Conservation (phyloP, 2,797 vertebrate genomes). For the Platalea minor region DNA sequence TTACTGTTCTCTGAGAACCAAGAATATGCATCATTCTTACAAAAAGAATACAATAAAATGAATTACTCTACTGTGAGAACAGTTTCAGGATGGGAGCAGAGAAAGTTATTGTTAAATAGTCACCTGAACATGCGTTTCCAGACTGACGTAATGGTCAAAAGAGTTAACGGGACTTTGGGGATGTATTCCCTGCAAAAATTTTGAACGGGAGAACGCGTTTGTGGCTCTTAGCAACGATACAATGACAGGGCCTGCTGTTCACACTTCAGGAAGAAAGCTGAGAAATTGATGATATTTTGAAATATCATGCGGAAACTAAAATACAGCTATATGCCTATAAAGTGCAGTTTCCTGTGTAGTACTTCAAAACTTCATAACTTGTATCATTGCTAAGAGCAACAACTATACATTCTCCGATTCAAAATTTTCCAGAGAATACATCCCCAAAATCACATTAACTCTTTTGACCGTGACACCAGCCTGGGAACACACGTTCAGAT, state of each 20-base stretch:
- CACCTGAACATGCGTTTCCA: fast-evolving
- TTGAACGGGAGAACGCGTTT: fast-evolving
- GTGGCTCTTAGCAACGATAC: background rate
- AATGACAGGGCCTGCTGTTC: fast-evolving
- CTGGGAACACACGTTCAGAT: fast-evolving
- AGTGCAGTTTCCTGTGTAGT: fast-evolving
- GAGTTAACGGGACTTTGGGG: fast-evolving
- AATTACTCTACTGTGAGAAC: background rate
- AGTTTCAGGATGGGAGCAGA: background rate
- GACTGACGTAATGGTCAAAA: fast-evolving
- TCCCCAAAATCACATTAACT: background rate
- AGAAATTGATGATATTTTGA: background rate
- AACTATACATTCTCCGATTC: background rate
- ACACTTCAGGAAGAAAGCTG: background rate
- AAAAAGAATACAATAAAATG: background rate
- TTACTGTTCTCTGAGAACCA: background rate
- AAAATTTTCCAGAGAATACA: background rate
- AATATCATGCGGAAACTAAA: background rate
- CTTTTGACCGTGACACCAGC: background rate
- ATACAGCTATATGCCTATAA: fast-evolving
- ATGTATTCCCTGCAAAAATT: background rate
- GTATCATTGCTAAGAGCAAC: background rate
- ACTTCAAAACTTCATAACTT: background rate
- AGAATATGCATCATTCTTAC: fast-evolving
- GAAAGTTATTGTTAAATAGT: fast-evolving